These are phyloP conservation scores for Myotis pilosus DNA, from an alignment of 2,797 vertebrate genomes.

Conservation along the genomic window DNA sequence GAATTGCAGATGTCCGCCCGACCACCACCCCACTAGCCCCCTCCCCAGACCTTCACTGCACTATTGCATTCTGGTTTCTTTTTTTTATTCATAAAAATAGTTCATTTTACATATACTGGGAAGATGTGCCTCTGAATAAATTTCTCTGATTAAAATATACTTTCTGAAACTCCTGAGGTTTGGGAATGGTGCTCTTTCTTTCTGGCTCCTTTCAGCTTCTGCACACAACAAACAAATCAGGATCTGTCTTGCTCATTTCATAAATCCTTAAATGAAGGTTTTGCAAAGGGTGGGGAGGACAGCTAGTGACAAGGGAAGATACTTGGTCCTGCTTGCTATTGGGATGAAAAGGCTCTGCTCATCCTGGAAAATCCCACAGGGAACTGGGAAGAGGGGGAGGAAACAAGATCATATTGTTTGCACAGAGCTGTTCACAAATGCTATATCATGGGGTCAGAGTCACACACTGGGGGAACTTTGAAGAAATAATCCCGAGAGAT, in stretches of 20 bases:
- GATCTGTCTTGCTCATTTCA: not conserved
- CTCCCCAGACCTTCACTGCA: too few relatives aligned
- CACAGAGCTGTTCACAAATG: not conserved
- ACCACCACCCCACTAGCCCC: too few relatives aligned
- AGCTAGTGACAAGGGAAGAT: not conserved
- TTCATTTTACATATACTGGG: not conserved
- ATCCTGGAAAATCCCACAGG: not conserved
- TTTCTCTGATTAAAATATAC: constrained; percentile 34
- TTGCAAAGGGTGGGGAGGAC: not conserved
- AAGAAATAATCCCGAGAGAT: constrained; percentile 8
- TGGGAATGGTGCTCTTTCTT: not conserved
- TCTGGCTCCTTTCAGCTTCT: constrained; percentile 23
- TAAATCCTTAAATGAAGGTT: constrained; percentile 34
- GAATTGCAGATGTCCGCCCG: too few relatives aligned
- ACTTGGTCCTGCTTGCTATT: not conserved
- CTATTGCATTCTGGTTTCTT: too few relatives aligned
- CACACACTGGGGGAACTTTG: constrained; percentile 4
- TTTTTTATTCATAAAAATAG: not conserved
- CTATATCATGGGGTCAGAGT: not conserved
- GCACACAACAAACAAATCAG: not conserved
- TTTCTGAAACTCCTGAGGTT: constrained; percentile 28
- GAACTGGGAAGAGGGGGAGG: not conserved
- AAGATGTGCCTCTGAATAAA: constrained; percentile 28
- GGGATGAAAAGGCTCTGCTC: constrained; percentile 20
- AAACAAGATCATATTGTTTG: constrained; percentile 36